Evolutionary conservation across 2,888 invertebrate genomes (phyloP), one percentile per base, ranked within the genome.

Genomic region (Ichneumon xanthorius): DNA sequence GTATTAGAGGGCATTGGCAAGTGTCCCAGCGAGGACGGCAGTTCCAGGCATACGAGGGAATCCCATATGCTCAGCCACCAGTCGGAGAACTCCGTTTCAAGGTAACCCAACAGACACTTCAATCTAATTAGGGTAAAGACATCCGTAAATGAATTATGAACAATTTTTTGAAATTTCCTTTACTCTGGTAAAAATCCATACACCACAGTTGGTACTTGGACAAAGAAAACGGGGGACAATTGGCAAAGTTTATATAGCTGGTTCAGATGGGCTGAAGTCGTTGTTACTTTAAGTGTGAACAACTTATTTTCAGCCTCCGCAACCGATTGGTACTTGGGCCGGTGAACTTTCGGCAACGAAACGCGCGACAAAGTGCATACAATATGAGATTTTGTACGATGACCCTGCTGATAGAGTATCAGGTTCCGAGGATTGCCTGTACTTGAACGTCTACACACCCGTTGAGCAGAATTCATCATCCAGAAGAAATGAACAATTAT

Each of bases 151-250:
- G 26, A 26, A 26, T 26, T 26, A 26, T 26, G 26, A 26, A 26
- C 2, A 14, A 22, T 50, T 30, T 37, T 37, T 6, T 37, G n/a
- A n/a, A n/a, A 37, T 37, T 37, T 37, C 3, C 37, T 6, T 37
- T 37, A 37, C 6, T 37, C 6, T 37, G 4, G 37, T 37, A 37
- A 37, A 37, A 6, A 37, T 37, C 37, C 37, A 26, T 26, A 26
- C 26, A 26, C 26, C 26, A 26, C 26, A 26, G 26, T 26, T 26
- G 26, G 37, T 37, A 37, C 37, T 37, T 37, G 37, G 30, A 14
- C 26, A 11, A 14, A 63, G 68, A 30, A 40, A 70, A 37, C 22
- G 33, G 70, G 19, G 11, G 3, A 63, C 92, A 96, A 96, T 96
- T 96, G 1, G 16, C 16, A 48, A 48, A 37, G 37, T 16, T 48